Evolutionary conservation across 2,888 invertebrate species (phyloP), one percentile per base, ranked within the genome.

Genomic region (Celastrina argiolus): DNA sequence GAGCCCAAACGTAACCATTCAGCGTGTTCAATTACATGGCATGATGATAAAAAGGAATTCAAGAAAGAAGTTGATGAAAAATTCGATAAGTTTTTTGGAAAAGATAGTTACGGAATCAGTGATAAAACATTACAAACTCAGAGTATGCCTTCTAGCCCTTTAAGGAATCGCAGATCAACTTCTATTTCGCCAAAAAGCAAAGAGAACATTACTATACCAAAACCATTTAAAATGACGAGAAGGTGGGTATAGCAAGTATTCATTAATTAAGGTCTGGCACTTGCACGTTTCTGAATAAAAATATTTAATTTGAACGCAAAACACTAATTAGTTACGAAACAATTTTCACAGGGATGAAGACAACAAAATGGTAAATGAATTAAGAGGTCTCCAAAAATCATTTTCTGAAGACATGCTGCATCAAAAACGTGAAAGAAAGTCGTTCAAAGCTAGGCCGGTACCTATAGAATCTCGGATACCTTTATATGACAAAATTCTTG

Each of bases 401-500:
- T 89, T 82, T 79, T 92, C 92, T 22, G 88, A 78, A 66, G 87
- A 83, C 67, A 88, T 82, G 92, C 85, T 87, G 14, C 79, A 92
- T 71, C 83, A 83, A 69, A 90, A 92, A 74, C 87, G 83, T 7
- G 89, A 92, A 68, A 89, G 92, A 74, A 92, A 90, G 74, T 83
- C 85, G 61, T 94, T 94, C 71, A 88, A 86, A 74, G 93, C 93
- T 1, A 91, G 93, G 74, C 93, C 94, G 2, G 92, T 95, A 67
- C 95, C 95, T 0, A 92, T 95, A 45, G 94, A 94, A 72, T 95
- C 95, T 0, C 92, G 94, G 74, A 93, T 95, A 69, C 95, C 94
- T 0, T 87, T 95, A 16, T 95, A 94, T 74, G 93, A 95, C 76
- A 94, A 94, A 87, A 93, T 95, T 70, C 85, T 95, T 75, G 94